Conservation (phyloP, 2,888 invertebrate species). For the Xestia xanthographa region DNA sequence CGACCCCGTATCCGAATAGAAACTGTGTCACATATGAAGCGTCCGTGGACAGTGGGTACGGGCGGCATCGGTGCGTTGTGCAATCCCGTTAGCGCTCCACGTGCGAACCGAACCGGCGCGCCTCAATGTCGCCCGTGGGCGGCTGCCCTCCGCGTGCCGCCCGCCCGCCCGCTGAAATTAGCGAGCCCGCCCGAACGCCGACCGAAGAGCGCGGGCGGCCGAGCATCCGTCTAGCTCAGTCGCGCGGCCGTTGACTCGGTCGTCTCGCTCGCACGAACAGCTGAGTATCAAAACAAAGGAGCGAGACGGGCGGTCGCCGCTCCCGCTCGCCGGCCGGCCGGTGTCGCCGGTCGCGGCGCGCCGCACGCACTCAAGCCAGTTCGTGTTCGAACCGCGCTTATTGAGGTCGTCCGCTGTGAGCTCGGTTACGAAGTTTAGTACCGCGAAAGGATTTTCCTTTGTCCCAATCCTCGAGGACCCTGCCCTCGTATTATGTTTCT, state of each 20-base stretch:
- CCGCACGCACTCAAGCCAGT: slow-evolving; percentile 85
- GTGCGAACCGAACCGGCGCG: slow-evolving; percentile 87
- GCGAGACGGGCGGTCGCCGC: slow-evolving; percentile 89
- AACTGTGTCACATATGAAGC: slow-evolving; percentile 89
- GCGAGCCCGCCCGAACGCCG: slow-evolving; percentile 79
- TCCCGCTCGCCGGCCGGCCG: slow-evolving; percentile 90
- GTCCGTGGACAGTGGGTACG: slow-evolving; percentile 79
- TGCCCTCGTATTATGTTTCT: slow-evolving; percentile 90
- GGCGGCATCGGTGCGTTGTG: slow-evolving; percentile 84
- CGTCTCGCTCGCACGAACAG: slow-evolving; percentile 85
- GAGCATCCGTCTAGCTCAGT: slow-evolving; percentile 75
- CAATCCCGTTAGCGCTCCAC: slow-evolving; percentile 89
- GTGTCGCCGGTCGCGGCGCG: slow-evolving; percentile 81
- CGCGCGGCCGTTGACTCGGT: slow-evolving; percentile 71
- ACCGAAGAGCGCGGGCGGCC: slow-evolving; percentile 74
- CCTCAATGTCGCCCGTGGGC: slow-evolving; percentile 89
- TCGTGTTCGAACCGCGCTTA: slow-evolving; percentile 87
- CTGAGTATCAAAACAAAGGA: slow-evolving; percentile 91
- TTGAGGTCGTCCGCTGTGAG: slow-evolving; percentile 86
- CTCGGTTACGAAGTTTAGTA: slow-evolving; percentile 86
- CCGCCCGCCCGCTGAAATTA: slow-evolving; percentile 82
- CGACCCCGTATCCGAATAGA: slow-evolving; percentile 91
- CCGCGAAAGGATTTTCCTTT: slow-evolving; percentile 90
- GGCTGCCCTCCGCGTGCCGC: slow-evolving; percentile 76
- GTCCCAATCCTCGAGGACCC: slow-evolving; percentile 88